Evolutionary conservation across 2,797 vertebrate species (phyloP).

Genomic region (Microctenopoma stevenorrisi): DNA sequence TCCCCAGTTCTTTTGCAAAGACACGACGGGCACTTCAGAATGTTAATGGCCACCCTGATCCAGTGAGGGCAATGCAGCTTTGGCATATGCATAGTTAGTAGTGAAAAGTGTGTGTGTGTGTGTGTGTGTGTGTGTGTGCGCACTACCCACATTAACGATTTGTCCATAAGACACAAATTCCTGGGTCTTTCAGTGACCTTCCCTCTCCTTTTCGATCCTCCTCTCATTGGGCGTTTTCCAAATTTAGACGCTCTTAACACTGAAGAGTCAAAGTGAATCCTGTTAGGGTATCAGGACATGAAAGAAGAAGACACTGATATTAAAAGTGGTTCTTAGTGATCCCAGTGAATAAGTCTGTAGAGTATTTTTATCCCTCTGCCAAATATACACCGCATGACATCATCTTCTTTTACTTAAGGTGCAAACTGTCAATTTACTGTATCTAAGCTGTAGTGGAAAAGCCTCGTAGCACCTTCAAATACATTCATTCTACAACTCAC

Average conservation of each 20-base stretch:
- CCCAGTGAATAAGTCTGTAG: constrained; percentile 1
- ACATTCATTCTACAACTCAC: neutral
- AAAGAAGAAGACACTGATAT: constrained; percentile 20
- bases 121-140: constrained; percentile 25
- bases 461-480: neutral
- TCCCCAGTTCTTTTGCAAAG: constrained; percentile 72
- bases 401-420: constrained; percentile 8
- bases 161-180: constrained; percentile 47
- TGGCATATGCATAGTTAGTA: constrained; percentile 52
- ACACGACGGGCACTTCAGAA: constrained; percentile 71
- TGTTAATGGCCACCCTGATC: constrained; percentile 77
- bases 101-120: constrained; percentile 17
- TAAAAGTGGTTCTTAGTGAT: constrained; percentile 29
- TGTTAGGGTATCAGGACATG: constrained; percentile 31
- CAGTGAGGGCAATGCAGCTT: constrained; percentile 62
- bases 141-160: constrained; percentile 33
- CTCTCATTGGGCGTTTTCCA: constrained; percentile 42
- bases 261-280: constrained; percentile 40
- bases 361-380: constrained; percentile 22
- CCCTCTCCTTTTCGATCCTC: constrained; percentile 37
- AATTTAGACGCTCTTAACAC: constrained; percentile 40
- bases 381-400: neutral
- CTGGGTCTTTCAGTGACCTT: constrained; percentile 58
- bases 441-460: neutral
- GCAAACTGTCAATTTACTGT: too few species aligned